phyloP scores from a whole-genome alignment of 2,797 vertebrate genomes.

The Centroberyx gerrardi region DNA sequence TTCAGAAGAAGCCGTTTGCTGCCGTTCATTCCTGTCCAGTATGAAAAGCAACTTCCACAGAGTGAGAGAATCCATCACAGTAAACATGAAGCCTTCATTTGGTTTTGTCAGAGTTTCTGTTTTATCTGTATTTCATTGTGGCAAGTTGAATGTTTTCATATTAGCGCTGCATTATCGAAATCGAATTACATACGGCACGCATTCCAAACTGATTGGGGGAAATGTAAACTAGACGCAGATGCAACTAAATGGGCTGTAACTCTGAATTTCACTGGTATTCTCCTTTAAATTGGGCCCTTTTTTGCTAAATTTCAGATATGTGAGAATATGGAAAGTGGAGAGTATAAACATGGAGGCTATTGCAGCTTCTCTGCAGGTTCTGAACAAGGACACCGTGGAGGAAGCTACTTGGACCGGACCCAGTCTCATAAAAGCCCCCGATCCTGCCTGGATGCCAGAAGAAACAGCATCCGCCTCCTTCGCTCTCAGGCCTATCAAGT shows the following conservation, averaged over 20 bases:
- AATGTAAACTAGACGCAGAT: neutral
- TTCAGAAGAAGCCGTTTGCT: neutral
- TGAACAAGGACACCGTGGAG: neutral
- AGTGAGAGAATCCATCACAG: constrained; percentile 48
- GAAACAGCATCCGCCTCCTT: constrained; percentile 57
- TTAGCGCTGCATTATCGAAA: too few relatives aligned
- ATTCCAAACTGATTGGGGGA: neutral
- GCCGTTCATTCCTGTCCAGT: constrained; percentile 17
- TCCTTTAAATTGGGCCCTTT: neutral
- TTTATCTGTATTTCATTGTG: too few relatives aligned
- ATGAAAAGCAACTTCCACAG: constrained; percentile 10
- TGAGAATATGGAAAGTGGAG: constrained; percentile 2
- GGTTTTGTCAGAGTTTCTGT: too few relatives aligned
- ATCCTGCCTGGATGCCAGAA: constrained; percentile 43
- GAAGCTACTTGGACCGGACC: constrained; percentile 15
- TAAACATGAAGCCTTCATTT: constrained; percentile 1
- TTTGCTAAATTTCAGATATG: neutral
- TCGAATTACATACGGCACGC: too few relatives aligned
- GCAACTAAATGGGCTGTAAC: neutral
- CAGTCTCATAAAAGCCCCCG: constrained; percentile 37
- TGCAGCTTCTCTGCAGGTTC: constrained; percentile 2
- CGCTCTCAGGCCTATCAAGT: constrained; percentile 64
- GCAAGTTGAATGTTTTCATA: too few relatives aligned
- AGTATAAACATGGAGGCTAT: constrained; percentile 4
- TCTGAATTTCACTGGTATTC: neutral